phyloP scores from a whole-genome alignment of 2,113 vertebrate species.

The Bambusicola thoracicus region DNA sequence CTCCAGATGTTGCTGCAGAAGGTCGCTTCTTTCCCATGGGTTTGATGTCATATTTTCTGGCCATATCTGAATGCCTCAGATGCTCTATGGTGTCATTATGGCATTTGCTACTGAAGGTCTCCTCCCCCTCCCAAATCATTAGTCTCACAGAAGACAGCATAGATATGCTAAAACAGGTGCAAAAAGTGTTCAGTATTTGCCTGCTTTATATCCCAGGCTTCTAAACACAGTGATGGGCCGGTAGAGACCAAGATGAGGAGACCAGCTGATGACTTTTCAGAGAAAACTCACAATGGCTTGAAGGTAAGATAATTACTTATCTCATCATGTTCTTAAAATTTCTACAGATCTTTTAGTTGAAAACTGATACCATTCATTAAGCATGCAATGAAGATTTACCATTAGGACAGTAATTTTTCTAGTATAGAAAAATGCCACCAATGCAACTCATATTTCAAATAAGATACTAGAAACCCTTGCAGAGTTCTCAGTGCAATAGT shows the following conservation, averaged over 20 bases:
- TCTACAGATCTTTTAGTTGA: neutral
- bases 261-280: neutral
- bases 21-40: too few relatives aligned
- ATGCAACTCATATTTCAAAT: neutral
- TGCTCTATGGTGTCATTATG: too few relatives aligned
- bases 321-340: neutral
- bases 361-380: neutral
- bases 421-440: neutral
- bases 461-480: neutral
- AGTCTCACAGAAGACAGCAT: neutral
- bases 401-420: neutral
- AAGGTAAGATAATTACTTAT: neutral
- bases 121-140: neutral
- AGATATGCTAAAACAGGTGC: neutral
- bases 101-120: neutral
- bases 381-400: neutral
- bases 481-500: neutral
- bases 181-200: neutral
- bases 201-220: neutral
- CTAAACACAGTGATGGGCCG: neutral
- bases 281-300: neutral
- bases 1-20: neutral
- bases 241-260: neutral
- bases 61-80: neutral
- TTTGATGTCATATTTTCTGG: neutral